Conservation (phyloP, 2,797 vertebrate genomes). For the Carduelis carduelis region DNA sequence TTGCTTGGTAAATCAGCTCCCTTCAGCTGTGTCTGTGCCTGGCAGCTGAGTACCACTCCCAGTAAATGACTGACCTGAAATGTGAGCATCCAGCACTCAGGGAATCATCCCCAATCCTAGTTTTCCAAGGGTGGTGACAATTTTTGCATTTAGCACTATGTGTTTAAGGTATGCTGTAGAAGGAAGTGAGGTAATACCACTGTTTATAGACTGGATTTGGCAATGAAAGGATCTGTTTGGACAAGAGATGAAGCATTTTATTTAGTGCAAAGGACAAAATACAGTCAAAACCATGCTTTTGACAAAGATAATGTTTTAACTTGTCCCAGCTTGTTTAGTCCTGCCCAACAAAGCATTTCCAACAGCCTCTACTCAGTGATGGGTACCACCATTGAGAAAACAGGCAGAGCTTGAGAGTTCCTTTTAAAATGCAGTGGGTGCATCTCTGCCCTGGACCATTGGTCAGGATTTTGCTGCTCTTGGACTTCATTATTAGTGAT, state of each 20-base stretch:
- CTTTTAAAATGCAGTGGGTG: accelerated
- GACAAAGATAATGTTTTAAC: neutral
- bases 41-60: neutral
- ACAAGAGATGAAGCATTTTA: neutral
- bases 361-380: neutral
- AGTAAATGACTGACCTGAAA: neutral
- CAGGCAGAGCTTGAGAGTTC: neutral
- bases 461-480: neutral
- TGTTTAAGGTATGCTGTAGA: neutral
- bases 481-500: neutral
- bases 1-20: neutral
- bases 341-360: conserved; percentile 1
- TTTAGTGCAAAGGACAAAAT: neutral
- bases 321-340: neutral
- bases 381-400: neutral
- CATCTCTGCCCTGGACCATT: neutral
- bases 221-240: neutral
- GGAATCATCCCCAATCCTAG: neutral
- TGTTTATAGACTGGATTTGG: neutral
- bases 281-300: neutral
- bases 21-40: neutral
- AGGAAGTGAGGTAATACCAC: neutral
- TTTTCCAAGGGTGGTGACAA: neutral
- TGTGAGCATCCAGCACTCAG: neutral
- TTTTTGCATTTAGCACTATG: neutral